Conservation (phyloP, 1,140 invertebrate genomes). For the Acromyrmex charruanus region DNA sequence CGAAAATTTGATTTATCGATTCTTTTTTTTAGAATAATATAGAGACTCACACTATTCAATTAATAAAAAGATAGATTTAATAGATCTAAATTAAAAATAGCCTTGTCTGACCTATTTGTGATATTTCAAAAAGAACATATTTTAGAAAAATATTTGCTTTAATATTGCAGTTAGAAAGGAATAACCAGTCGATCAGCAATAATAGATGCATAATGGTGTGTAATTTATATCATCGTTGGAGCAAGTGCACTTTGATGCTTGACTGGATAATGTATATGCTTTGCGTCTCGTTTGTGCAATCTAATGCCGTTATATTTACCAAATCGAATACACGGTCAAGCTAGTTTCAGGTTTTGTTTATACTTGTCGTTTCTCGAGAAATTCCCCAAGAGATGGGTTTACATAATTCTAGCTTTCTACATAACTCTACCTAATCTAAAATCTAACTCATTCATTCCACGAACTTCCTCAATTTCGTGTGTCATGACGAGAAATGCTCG, state of each 20-base stretch:
- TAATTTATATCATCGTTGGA: constrained; percentile 35
- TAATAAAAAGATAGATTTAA: background rate
- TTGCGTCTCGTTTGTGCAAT: constrained; percentile 31
- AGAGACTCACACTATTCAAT: background rate
- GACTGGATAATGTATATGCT: background rate
- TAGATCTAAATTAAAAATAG: background rate
- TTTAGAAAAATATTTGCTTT: background rate
- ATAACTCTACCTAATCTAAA: constrained; percentile 12
- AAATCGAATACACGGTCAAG: background rate
- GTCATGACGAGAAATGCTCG: background rate
- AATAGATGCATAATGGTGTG: background rate
- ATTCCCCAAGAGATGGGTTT: background rate
- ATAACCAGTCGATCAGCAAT: background rate
- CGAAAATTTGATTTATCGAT: background rate
- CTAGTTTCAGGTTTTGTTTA: background rate
- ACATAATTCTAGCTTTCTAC: background rate
- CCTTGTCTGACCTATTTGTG: background rate
- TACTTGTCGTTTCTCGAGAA: constrained; percentile 6
- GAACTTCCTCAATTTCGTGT: background rate
- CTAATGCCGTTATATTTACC: constrained; percentile 43
- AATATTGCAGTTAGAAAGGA: background rate
- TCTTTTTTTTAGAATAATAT: background rate
- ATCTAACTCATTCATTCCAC: background rate
- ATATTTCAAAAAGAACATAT: background rate
- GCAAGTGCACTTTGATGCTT: constrained; percentile 22